Conservation (phyloP, 2,888 invertebrate genomes). For the Cataglyphis rosenhaueri region DNA sequence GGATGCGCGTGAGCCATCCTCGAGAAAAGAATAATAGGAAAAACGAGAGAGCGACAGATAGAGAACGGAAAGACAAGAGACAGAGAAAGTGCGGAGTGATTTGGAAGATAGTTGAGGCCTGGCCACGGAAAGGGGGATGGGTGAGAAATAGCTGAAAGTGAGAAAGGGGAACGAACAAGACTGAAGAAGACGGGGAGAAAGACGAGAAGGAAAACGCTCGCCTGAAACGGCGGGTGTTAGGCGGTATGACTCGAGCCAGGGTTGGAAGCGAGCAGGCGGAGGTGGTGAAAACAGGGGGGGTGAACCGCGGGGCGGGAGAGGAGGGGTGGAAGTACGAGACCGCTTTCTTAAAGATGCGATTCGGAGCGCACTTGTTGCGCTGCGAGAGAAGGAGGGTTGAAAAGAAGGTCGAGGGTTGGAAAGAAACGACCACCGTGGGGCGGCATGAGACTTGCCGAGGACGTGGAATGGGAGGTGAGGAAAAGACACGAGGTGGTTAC, state of each 20-base stretch:
- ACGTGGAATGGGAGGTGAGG: constrained; percentile 58
- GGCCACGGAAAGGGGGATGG: constrained; percentile 11
- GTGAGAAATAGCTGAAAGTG: background rate
- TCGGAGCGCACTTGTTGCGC: constrained; percentile 84
- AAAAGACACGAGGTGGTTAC: constrained; percentile 56
- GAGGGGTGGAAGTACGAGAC: constrained; percentile 56
- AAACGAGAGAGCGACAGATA: background rate
- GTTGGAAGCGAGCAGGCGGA: constrained; percentile 29
- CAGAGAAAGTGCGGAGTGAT: constrained; percentile 62
- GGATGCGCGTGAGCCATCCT: constrained; percentile 53
- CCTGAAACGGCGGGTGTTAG: constrained; percentile 33
- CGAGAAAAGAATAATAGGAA: constrained; percentile 57
- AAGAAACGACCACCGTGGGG: constrained; percentile 64
- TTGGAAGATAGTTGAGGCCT: constrained; percentile 66
- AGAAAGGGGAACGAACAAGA: background rate
- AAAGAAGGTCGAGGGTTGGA: constrained; percentile 64
- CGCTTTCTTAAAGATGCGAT: constrained; percentile 83
- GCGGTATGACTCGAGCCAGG: constrained; percentile 53
- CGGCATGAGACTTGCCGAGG: constrained; percentile 59
- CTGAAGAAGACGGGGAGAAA: background rate
- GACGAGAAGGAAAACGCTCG: constrained; percentile 12
- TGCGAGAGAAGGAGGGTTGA: constrained; percentile 39
- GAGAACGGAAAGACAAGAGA: constrained; percentile 17
- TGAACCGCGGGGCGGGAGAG: constrained; percentile 44
- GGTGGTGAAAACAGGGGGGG: constrained; percentile 40